Evolutionary conservation across 1,140 invertebrate species (phyloP), one percentile per base, ranked within the genome.

Genomic region (Thaumatotibia leucotreta): DNA sequence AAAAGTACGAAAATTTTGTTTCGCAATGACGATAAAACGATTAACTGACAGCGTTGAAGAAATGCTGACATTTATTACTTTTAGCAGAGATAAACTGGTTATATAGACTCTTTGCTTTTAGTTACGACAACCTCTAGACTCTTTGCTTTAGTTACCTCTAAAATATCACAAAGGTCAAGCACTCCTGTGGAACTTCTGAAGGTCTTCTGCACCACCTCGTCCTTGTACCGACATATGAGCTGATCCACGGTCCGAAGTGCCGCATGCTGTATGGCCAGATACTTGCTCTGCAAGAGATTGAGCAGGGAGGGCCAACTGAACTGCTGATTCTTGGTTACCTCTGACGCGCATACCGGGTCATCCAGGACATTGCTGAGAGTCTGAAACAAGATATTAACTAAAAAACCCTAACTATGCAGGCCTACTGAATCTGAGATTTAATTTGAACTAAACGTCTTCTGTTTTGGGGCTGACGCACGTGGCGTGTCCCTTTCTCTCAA

Each of bases 271-370:
- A 90, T 89, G 1, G 85, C 86, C 20, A 90, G 67, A 58, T 77
- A 90, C 20, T 84, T 78, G 69, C 84, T 90, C 65, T 88, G 84
- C 88, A 90, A 88, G 49, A 89, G 64, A 4, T 80, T 81, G 1
- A 90, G 66, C 0, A 89, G 64, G 0, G 88, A 83, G 0, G 83
- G 79, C 88, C 88, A 90, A 52, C 82, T 88, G 66, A 89, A 90
- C 49, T 89, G 88, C 23, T 83, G 78, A 63, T 82, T 90, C 71
- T 87, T 89, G 2, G 88, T 90, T n/a, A 90, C 85, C 77, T 88
- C 88, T 8, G 88, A 79, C 0, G 86, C 88, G 23, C 83, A 89
- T 1, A 84, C 68, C 8, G 88, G 86, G 35, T 90, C 86, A 6
- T 82, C 84, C 1, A 89, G 64, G 0, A 90, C 71, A 50, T 90